Percentiles rank a stretch among this genome's conserved stretches.
These are phyloP conservation scores for Cyclargus thomasi DNA, from an alignment of 1,140 invertebrate species.

Conservation along the genomic window DNA sequence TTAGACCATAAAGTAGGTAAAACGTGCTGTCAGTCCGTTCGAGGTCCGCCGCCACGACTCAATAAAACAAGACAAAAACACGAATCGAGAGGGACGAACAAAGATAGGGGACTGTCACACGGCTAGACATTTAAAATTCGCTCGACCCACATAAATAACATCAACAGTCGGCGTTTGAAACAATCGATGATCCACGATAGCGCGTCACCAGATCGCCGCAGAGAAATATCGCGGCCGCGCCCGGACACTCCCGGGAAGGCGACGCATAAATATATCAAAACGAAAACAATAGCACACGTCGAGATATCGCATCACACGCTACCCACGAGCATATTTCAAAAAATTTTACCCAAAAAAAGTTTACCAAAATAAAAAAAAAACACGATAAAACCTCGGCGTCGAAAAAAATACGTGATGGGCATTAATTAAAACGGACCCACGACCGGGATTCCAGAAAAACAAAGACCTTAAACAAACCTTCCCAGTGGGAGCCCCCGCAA, in stretches of 20 bases:
- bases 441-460: slow-evolving; percentile 70
- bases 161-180: slow-evolving; percentile 45
- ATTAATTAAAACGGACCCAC: slow-evolving; percentile 74
- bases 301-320: slow-evolving; percentile 68
- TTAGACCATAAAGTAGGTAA: neutral
- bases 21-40: neutral
- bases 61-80: slow-evolving; percentile 11
- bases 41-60: neutral
- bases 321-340: slow-evolving; percentile 70
- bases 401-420: slow-evolving; percentile 73
- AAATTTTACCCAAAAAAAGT: slow-evolving; percentile 34
- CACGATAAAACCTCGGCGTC: slow-evolving; percentile 53
- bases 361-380: slow-evolving; percentile 38
- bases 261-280: slow-evolving; percentile 72
- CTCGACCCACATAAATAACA: slow-evolving; percentile 52
- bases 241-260: slow-evolving; percentile 53
- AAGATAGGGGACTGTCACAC: slow-evolving; percentile 33
- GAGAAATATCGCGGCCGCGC: slow-evolving; percentile 32
- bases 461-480: slow-evolving; percentile 71
- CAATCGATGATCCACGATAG: slow-evolving; percentile 51
- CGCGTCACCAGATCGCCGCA: slow-evolving; percentile 54
- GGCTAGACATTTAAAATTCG: slow-evolving; percentile 36
- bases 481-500: slow-evolving; percentile 70
- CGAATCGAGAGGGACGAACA: neutral
- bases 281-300: slow-evolving; percentile 71